Evolutionary conservation across 2,797 vertebrate genomes (phyloP).

Genomic region (Rhinichthys osculus): DNA sequence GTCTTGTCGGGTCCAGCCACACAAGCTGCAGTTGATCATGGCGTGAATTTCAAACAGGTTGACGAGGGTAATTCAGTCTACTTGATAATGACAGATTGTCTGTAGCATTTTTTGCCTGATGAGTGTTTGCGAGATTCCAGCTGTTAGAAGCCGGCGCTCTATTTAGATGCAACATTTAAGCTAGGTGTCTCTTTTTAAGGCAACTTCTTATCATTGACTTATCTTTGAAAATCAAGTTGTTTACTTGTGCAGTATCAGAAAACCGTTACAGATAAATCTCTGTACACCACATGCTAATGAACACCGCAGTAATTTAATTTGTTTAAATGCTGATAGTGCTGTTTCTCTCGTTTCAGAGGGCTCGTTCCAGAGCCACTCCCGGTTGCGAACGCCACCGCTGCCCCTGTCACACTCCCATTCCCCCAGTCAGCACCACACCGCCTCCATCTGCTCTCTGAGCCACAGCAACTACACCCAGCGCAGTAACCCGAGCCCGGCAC

Average conservation of each 20-base stretch:
- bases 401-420: slow-evolving; percentile 92
- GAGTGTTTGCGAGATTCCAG: slow-evolving; percentile 47
- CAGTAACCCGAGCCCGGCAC: slow-evolving; percentile 95
- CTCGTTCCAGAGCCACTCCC: slow-evolving; percentile 90
- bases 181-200: slow-evolving; percentile 4
- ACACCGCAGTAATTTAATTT: slow-evolving; percentile 6
- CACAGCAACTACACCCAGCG: slow-evolving; percentile 93
- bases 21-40: slow-evolving; percentile 45
- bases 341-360: slow-evolving; percentile 69
- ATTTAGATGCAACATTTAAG: not conserved
- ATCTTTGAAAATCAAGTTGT: not conserved
- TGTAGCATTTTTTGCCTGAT: slow-evolving; percentile 41
- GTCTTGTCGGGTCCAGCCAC: slow-evolving; percentile 15
- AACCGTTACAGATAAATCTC: not conserved
- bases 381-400: slow-evolving; percentile 92
- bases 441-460: slow-evolving; percentile 94
- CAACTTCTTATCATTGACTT: not conserved
- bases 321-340: slow-evolving; percentile 18
- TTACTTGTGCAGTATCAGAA: slow-evolving; percentile 7
- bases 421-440: slow-evolving; percentile 89
- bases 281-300: slow-evolving; percentile 15
- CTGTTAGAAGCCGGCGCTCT: slow-evolving; percentile 15
- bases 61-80: slow-evolving; percentile 54
- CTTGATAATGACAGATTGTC: slow-evolving; percentile 52
- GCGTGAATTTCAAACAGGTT: slow-evolving; percentile 49